Percentiles rank a stretch among this genome's conserved stretches.
Conservation (phyloP, 2,888 invertebrate species). For the Sphaerolaimus hirsutus region DNA sequence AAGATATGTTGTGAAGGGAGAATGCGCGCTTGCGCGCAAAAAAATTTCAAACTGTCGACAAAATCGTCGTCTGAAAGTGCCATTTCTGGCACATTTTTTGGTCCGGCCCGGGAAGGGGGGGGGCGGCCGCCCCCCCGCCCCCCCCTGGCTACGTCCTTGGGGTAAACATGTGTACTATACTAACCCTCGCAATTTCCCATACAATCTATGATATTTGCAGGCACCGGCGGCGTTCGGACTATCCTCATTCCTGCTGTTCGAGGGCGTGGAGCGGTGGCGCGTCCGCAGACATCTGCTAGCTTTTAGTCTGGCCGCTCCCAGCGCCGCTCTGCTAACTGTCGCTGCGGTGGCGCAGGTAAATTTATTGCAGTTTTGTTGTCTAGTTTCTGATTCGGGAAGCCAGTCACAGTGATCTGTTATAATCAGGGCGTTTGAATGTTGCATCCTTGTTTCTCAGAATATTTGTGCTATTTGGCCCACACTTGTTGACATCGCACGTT, state of each 20-base stretch:
- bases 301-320: slow-evolving; percentile 74
- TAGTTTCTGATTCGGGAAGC: neutral
- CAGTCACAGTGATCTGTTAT: neutral
- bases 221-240: slow-evolving; percentile 95
- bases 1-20: no score
- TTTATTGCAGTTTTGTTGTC: neutral
- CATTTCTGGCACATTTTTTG: no score
- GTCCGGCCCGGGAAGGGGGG: no score
- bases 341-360: slow-evolving; percentile 56
- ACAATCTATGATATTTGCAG: slow-evolving; percentile 33
- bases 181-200: no score
- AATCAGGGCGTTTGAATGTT: neutral
- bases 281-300: slow-evolving; percentile 67
- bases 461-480: no score
- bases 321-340: slow-evolving; percentile 65
- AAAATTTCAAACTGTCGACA: no score
- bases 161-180: no score
- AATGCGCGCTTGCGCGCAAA: no score
- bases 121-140: no score
- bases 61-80: no score
- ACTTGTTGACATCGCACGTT: no score
- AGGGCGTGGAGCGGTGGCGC: slow-evolving; percentile 62
- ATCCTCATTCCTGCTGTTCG: slow-evolving; percentile 83
- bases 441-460: neutral
- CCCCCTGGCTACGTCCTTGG: no score